Conservation (phyloP, 2,113 vertebrate species). For the Morone saxatilis region DNA sequence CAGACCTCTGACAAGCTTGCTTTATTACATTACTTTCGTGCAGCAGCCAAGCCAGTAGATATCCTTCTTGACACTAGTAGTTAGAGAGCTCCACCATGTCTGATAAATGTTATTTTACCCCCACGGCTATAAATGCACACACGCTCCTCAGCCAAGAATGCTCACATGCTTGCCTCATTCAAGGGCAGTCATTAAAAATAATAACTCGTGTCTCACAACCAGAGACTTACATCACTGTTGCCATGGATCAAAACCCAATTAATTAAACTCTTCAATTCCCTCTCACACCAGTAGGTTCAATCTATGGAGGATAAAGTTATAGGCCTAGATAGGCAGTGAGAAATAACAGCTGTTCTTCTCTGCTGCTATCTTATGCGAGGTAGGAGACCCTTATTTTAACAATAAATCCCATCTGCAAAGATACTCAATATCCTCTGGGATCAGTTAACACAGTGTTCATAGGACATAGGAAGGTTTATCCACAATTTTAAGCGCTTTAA, state of each 20-base stretch:
- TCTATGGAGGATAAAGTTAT: conserved; percentile 26
- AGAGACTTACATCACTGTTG: neutral
- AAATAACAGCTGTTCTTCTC: conserved; percentile 42
- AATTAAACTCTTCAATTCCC: conserved; percentile 32
- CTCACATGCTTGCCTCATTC: conserved; percentile 8
- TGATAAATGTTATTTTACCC: conserved; percentile 37
- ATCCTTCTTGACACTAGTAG: conserved; percentile 31
- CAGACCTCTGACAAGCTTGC: conserved; percentile 24
- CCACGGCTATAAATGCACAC: neutral
- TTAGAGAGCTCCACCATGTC: conserved; percentile 26
- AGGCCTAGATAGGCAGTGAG: neutral
- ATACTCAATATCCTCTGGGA: conserved; percentile 42
- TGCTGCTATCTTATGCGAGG: neutral
- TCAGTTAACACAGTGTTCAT: conserved; percentile 30
- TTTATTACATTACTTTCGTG: conserved; percentile 40
- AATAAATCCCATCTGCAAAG: conserved; percentile 30
- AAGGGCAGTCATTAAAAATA: conserved; percentile 23
- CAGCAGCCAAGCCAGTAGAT: conserved; percentile 37
- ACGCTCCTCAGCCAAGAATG: neutral
- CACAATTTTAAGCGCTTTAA: conserved; percentile 16
- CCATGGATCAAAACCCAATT: conserved; percentile 38
- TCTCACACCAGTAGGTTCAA: conserved; percentile 2
- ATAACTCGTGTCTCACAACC: neutral
- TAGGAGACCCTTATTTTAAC: conserved; percentile 36
- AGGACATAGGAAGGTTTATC: conserved; percentile 9